phyloP scores from a whole-genome alignment of 2,797 vertebrate species.

The Hyperoplus immaculatus region DNA sequence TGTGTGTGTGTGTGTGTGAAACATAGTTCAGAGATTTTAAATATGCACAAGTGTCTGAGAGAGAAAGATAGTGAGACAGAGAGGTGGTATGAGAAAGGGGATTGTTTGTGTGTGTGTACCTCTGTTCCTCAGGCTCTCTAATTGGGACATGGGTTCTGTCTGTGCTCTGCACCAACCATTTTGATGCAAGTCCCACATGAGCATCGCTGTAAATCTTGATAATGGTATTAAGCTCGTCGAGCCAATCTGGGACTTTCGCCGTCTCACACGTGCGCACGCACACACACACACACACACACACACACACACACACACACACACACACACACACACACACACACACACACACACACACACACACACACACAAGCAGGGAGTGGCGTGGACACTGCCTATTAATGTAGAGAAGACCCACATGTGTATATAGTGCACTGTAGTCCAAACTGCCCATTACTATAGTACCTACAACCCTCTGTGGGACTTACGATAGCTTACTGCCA shows the following conservation, averaged over 20 bases:
- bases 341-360: slow-evolving; percentile 18
- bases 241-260: slow-evolving; percentile 66
- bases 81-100: slow-evolving; percentile 47
- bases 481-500: slow-evolving; percentile 57
- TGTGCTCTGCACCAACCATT: slow-evolving; percentile 75
- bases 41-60: slow-evolving; percentile 72
- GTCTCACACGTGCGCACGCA: slow-evolving; percentile 32
- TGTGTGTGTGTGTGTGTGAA: slow-evolving; percentile 6
- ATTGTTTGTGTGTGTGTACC: slow-evolving; percentile 48
- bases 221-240: slow-evolving; percentile 79
- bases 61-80: slow-evolving; percentile 63
- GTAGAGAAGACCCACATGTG: slow-evolving; percentile 40
- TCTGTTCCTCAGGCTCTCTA: slow-evolving; percentile 70
- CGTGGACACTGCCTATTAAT: slow-evolving; percentile 52
- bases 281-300: slow-evolving; percentile 10
- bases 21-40: slow-evolving; percentile 52
- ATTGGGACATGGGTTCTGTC: slow-evolving; percentile 81
- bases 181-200: slow-evolving; percentile 80
- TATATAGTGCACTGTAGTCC: slow-evolving; percentile 29
- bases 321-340: slow-evolving; percentile 15
- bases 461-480: slow-evolving; percentile 52
- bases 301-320: slow-evolving; percentile 5
- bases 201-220: slow-evolving; percentile 84
- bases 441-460: slow-evolving; percentile 52
- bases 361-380: neutral